Evolutionary conservation across 1,140 invertebrate genomes (phyloP).

Genomic region (Drosophila chauvacae): DNA sequence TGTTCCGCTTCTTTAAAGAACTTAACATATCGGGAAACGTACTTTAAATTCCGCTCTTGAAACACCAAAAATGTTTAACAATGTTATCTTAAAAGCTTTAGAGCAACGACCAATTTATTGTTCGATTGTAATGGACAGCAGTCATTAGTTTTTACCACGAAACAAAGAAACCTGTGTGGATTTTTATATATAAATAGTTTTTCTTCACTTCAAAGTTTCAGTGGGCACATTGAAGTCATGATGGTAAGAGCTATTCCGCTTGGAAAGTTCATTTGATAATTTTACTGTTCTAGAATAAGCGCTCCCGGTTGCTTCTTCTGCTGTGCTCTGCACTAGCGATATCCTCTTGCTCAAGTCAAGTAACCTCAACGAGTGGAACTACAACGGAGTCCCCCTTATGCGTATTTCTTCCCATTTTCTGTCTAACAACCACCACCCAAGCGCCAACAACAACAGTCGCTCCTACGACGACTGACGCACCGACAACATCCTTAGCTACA

Average conservation of each 20-base stretch:
- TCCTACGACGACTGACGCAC: not conserved
- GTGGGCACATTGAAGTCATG: not conserved
- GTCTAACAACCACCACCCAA: not conserved
- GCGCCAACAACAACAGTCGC: not conserved
- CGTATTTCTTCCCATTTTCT: not conserved
- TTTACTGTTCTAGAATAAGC: not conserved
- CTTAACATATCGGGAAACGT: not conserved
- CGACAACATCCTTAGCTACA: conserved; percentile 2
- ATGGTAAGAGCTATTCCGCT: conserved; percentile 5
- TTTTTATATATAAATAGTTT: conserved; percentile 20
- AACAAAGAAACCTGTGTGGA: conserved; percentile 2
- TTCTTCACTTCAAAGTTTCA: not conserved
- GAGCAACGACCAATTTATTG: not conserved
- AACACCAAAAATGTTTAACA: too few species aligned
- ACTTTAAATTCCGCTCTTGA: not conserved
- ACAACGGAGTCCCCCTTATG: not conserved
- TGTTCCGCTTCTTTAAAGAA: not conserved
- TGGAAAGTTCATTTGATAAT: not conserved
- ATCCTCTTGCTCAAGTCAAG: not conserved
- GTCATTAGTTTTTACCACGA: not conserved
- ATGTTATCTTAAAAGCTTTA: not conserved
- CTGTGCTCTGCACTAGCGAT: conserved; percentile 14
- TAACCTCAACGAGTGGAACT: not conserved
- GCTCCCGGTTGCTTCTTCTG: not conserved
- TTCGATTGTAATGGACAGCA: not conserved